Base-by-base conservation (phyloP, 2,888 invertebrate genomes). In the Scaptomyza caliginosa region DNA sequence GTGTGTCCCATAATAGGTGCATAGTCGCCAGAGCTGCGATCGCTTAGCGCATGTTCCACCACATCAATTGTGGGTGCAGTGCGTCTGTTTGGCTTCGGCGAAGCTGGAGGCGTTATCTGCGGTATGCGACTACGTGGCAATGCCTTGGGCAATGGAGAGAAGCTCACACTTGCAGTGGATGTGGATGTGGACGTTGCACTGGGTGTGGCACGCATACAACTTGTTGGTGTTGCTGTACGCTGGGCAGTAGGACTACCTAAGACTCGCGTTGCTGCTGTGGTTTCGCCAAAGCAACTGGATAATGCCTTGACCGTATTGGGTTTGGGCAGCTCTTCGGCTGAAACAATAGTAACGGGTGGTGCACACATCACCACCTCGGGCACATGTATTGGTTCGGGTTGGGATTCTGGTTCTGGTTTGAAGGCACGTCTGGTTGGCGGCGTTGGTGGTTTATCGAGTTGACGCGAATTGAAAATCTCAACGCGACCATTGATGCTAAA, bases 381-480 rank as follows among this genome's bases (percentile, higher is more conserved):
- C n/a, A 66, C 54, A 11, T 83, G 74, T 17, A 58, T 42, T 19
- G 54, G 54, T n/a, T 30, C 62, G 16, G 45, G 8, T 0, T 23
- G 21, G 0, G 8, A 0, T 4, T 40, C 38, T 2, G 42, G 51
- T 5, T 76, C 70, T 11, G 50, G 10, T 48, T 34, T 66, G 3
- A 67, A 45, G 2, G 49, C 34, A 7, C 74, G 67, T 42, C 75
- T 86, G 8, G 74, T 67, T 7, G 81, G 88, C 23, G 86, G 88
- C 36, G 88, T 81, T 51, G 80, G 77, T 0, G 89, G 86, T 39
- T 80, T 88, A 1, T 77, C 76, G 67, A 89, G 74, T 40, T 85
- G 84, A n/a, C 88, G 88, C 2, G 90, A 90, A 46, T 90, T 90
- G 42, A 90, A 90, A 23, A 90, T 90, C 60, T 90, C 90, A 3